Conservation (phyloP, 2,113 vertebrate species). For the Festucalex cinctus region DNA sequence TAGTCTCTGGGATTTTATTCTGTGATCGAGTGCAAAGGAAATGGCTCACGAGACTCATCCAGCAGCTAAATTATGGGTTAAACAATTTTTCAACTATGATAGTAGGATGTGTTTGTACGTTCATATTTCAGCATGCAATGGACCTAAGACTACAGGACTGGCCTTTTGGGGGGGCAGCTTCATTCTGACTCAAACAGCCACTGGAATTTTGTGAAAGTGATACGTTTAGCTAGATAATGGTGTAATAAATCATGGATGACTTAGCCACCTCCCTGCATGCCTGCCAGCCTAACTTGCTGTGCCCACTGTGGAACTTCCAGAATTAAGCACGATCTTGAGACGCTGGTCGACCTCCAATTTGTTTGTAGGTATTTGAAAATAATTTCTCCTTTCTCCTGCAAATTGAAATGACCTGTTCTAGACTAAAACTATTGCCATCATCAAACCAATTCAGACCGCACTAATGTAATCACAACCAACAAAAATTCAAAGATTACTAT, state of each 20-base stretch:
- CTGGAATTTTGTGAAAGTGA: background rate
- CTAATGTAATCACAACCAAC: too few species aligned
- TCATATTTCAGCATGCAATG: background rate
- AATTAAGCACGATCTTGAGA: too few species aligned
- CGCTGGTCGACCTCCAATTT: too few species aligned
- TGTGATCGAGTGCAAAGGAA: constrained; percentile 27
- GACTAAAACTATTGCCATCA: too few species aligned
- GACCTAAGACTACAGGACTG: background rate
- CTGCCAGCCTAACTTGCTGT: too few species aligned
- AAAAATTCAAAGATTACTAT: too few species aligned
- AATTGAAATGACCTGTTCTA: too few species aligned
- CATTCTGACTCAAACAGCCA: background rate
- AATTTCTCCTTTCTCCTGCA: too few species aligned
- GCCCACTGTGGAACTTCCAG: too few species aligned
- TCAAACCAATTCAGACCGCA: too few species aligned
- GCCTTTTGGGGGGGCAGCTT: background rate
- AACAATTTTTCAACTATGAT: background rate
- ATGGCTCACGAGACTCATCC: background rate
- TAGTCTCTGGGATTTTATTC: constrained; percentile 13
- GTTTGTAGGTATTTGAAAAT: too few species aligned
- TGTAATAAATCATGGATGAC: background rate
- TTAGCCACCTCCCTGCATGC: too few species aligned
- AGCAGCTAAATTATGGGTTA: background rate
- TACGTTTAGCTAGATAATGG: background rate
- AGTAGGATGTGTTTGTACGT: background rate